Percentiles rank a stretch among this genome's conserved stretches.
phyloP scores from a whole-genome alignment of 2,888 invertebrate genomes.

The Pristionchus fissidentatus region DNA sequence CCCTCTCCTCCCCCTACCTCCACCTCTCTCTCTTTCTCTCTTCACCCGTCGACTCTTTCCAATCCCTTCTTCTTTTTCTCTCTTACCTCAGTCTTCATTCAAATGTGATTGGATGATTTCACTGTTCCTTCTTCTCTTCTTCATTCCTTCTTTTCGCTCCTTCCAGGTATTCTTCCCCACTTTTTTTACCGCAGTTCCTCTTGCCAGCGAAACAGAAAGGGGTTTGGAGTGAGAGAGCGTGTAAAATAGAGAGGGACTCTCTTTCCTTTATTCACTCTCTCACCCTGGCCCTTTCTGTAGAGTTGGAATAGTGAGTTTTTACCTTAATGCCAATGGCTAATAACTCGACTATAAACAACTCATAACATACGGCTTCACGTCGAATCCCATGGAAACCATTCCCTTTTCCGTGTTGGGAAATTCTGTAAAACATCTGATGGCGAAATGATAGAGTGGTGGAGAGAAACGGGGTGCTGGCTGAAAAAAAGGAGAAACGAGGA shows the following conservation, averaged over 20 bases:
- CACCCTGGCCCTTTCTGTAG: too few species aligned
- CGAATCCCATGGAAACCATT: slow-evolving; percentile 18
- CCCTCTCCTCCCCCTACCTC: background rate
- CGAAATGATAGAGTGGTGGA: background rate
- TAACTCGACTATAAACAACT: background rate
- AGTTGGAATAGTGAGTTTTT: too few species aligned
- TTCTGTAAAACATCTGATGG: background rate
- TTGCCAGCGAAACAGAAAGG: too few species aligned
- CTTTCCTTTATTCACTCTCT: too few species aligned
- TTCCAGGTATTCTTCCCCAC: slow-evolving; percentile 12
- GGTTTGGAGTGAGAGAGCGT: too few species aligned
- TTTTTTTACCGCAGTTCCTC: background rate
- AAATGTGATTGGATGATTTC: slow-evolving; percentile 28
- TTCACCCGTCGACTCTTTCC: background rate
- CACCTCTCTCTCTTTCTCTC: background rate
- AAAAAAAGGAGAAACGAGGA: background rate
- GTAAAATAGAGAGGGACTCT: too few species aligned
- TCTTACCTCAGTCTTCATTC: slow-evolving; percentile 20
- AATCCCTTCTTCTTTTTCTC: slow-evolving; percentile 2
- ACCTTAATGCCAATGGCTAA: slow-evolving; percentile 12
- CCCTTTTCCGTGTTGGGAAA: background rate
- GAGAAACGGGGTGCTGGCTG: too few species aligned
- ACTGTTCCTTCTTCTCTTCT: background rate
- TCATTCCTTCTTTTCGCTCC: slow-evolving; percentile 1
- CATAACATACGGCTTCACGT: slow-evolving; percentile 12